Conservation (phyloP, 1,140 invertebrate genomes). For the Harpegnathos saltator region DNA sequence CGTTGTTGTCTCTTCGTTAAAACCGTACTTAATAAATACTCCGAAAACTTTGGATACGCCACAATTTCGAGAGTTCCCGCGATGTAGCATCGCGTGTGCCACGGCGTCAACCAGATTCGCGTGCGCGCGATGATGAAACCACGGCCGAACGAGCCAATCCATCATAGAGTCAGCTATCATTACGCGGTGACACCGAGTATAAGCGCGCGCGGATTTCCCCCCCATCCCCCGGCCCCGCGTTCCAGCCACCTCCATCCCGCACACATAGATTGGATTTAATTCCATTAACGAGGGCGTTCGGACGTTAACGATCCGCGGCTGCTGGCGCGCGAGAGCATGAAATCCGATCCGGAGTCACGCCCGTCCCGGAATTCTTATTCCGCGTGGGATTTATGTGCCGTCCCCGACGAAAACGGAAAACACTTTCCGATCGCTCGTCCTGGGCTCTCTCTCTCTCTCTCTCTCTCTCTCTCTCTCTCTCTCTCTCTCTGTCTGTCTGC, state of each 20-base stretch:
- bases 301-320: conserved; percentile 29
- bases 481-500: too few relatives aligned
- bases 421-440: conserved; percentile 64
- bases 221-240: too few relatives aligned
- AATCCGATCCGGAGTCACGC: conserved; percentile 65
- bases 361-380: conserved; percentile 72
- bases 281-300: conserved; percentile 51
- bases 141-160: conserved; percentile 52
- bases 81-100: conserved; percentile 5
- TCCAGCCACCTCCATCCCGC: background rate
- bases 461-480: too few relatives aligned
- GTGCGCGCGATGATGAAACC: conserved; percentile 42
- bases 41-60: background rate
- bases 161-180: conserved; percentile 60
- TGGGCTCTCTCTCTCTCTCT: conserved; percentile 32
- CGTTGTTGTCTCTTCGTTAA: too few relatives aligned
- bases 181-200: conserved; percentile 50
- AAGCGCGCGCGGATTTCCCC: conserved; percentile 43
- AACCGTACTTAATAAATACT: conserved; percentile 24
- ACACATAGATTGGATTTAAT: conserved; percentile 57
- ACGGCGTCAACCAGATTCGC: conserved; percentile 13
- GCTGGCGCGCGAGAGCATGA: conserved; percentile 59
- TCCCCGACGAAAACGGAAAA: conserved; percentile 70
- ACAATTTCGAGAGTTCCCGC: conserved; percentile 1
- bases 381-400: conserved; percentile 66